These are phyloP conservation scores for Dysdera silvatica DNA, from an alignment of 1,140 invertebrate species.

Conservation along the genomic window DNA sequence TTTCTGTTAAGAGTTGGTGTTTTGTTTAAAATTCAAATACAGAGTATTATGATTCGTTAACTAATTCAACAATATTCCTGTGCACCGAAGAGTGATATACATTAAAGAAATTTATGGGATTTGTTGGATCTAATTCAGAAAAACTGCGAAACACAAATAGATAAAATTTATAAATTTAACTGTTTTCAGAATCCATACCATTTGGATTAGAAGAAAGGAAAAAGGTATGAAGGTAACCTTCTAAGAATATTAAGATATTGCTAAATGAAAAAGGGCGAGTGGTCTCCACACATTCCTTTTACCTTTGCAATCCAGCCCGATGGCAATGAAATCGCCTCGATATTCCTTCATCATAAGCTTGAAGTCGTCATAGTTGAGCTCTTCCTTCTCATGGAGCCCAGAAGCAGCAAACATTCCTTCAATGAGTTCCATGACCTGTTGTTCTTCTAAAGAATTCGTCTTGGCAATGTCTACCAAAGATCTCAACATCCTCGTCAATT, in stretches of 20 bases:
- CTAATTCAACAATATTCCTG: no score
- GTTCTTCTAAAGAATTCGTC: constrained; percentile 49
- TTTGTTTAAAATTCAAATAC: no score
- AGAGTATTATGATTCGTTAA: no score
- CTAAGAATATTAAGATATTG: no score
- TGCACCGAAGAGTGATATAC: no score
- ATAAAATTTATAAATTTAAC: no score
- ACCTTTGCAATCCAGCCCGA: constrained; percentile 77
- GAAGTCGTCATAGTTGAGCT: constrained; percentile 89
- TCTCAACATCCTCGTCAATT: constrained; percentile 85
- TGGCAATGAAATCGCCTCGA: constrained; percentile 91
- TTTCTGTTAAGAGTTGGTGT: no score
- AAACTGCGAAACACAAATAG: no score
- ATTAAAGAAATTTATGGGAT: no score
- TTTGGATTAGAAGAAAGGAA: not conserved
- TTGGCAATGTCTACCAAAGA: constrained; percentile 91
- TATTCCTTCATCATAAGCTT: constrained; percentile 95
- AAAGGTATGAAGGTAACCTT: not conserved
- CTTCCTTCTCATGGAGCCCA: constrained; percentile 81
- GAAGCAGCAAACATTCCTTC: constrained; percentile 90
- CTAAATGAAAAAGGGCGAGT: not conserved
- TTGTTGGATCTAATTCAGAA: no score
- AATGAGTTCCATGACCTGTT: constrained; percentile 79
- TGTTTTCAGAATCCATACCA: not conserved
- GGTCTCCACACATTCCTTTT: not conserved